Percentiles rank a stretch among this genome's conserved stretches.
Conservation (phyloP, 2,113 vertebrate species). For the Plotosus lineatus region DNA sequence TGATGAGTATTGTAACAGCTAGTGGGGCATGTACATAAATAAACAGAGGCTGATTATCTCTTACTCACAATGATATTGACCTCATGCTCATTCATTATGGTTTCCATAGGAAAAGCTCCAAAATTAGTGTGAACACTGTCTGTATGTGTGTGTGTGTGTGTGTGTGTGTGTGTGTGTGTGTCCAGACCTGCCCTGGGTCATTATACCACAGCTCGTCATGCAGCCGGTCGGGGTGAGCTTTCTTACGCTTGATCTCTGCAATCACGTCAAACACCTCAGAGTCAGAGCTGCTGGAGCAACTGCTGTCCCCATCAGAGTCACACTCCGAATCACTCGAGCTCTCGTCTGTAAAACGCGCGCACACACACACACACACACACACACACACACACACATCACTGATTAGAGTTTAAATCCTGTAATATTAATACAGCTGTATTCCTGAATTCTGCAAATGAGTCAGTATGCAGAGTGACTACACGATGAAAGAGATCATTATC, state of each 20-base stretch:
- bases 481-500: too few relatives aligned
- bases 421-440: neutral
- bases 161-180: neutral
- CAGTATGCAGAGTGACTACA: neutral
- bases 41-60: too few relatives aligned
- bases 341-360: slow-evolving; percentile 60
- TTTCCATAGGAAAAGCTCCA: neutral
- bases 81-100: too few relatives aligned
- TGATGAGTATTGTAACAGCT: too few relatives aligned
- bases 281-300: slow-evolving; percentile 92
- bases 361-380: slow-evolving; percentile 12
- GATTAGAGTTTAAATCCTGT: too few relatives aligned
- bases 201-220: slow-evolving; percentile 99
- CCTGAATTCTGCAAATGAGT: neutral
- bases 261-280: slow-evolving; percentile 97
- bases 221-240: slow-evolving; percentile 94
- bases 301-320: slow-evolving; percentile 87
- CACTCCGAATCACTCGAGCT: slow-evolving; percentile 93
- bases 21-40: too few relatives aligned
- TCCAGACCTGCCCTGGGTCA: slow-evolving; percentile 89
- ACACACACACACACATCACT: too few relatives aligned
- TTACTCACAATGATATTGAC: too few relatives aligned
- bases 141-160: neutral
- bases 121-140: too few relatives aligned
- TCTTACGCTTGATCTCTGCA: slow-evolving; percentile 96